Base-by-base conservation (phyloP, 2,113 vertebrate genomes). In the Axis porcinus region DNA sequence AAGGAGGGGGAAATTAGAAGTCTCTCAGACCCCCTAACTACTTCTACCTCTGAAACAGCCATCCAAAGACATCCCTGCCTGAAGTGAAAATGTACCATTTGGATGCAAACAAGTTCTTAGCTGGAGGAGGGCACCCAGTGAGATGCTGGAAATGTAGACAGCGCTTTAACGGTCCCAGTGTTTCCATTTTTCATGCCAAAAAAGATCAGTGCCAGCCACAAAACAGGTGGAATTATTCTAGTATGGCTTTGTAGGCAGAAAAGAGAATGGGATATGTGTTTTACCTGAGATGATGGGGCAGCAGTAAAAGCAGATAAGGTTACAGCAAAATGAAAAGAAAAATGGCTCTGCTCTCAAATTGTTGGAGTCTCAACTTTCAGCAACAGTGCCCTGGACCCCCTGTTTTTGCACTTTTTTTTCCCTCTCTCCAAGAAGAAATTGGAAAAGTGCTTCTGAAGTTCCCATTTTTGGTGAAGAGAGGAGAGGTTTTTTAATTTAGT, bases 141-240 rank as follows among this genome's bases (percentile, higher is more conserved):
- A 92, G 83, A 86, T 93, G 54, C 58, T 79, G 45, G 70, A 78
- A 54, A 27, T 58, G 70, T 84, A 96, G 94, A 86, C 11, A 40
- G 4, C 3, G 50, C 12, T 97, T n/a, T 78, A 86, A 25, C 0
- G 1, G 10, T 0, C 85, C 88, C 50, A 81, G 36, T n/a, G 78
- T 89, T 96, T 96, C 47, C 17, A 58, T 78, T 96, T 87, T 79
- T 97, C 79, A 96, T 95, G 64, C 47, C 86, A 86, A 83, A 93
- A 93, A 95, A 81, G 17, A 98, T 82, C 23, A 7, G 17, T 97
- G 88, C 7, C 76, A 96, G 21, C 0, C 86, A 54, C 58, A 36
- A 87, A 95, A 89, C 33, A 43, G 64, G 83, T 96, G 83, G 67
- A 90, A 90, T 98, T 81, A 95, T 81, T 97, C 43, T 43, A 96